A percentile compares a stretch with the other conserved stretches of the same genome.
Evolutionary conservation across 1,140 invertebrate genomes (phyloP).

Genomic region (Tetramorium alpestre): DNA sequence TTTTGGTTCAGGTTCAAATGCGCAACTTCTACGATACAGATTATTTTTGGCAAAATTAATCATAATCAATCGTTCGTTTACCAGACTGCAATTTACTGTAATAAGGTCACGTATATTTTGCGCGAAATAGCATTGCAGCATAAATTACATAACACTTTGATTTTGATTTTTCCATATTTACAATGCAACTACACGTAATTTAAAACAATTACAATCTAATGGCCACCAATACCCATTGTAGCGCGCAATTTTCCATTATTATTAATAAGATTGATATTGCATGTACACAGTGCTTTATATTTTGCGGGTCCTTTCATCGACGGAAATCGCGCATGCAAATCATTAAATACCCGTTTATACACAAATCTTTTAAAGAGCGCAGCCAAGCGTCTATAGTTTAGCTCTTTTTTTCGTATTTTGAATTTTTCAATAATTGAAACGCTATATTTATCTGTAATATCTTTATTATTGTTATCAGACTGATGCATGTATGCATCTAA

Average conservation of each 20-base stretch:
- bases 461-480: no score
- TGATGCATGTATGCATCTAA: no score
- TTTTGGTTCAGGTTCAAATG: neutral
- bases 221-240: conserved; percentile 1
- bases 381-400: no score
- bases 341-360: neutral
- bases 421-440: no score
- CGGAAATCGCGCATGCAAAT: neutral
- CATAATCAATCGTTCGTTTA: conserved; percentile 20
- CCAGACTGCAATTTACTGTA: conserved; percentile 28
- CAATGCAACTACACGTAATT: conserved; percentile 33
- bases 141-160: conserved; percentile 41
- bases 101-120: conserved; percentile 18
- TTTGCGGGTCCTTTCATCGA: neutral
- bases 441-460: no score
- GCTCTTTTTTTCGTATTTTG: no score
- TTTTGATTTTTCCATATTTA: conserved; percentile 34
- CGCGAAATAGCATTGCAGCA: conserved; percentile 20
- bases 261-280: conserved; percentile 36
- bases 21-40: neutral
- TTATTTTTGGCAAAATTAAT: conserved; percentile 53
- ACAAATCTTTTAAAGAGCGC: neutral
- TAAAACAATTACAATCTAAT: conserved; percentile 43
- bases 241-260: conserved; percentile 45
- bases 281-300: neutral